Conservation (phyloP, 2,797 vertebrate species). For the Lateolabrax maculatus region DNA sequence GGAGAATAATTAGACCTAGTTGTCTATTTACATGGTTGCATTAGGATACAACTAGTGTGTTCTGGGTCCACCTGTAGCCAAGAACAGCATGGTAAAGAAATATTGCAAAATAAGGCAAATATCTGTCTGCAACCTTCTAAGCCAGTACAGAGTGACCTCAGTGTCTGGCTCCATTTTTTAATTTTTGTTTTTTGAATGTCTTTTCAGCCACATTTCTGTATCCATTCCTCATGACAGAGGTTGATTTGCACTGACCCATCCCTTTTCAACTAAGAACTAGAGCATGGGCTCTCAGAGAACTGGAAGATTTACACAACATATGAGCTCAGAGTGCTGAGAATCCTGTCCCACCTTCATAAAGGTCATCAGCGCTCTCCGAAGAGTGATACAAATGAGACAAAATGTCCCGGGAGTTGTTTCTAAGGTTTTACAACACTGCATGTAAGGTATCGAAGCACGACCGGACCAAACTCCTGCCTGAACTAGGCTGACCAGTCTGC, state of each 20-base stretch:
- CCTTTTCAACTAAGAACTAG: constrained; percentile 14
- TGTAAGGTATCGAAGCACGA: not conserved
- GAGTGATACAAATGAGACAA: not conserved
- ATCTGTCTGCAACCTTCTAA: not conserved
- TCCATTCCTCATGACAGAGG: constrained; percentile 21
- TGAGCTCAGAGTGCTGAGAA: not conserved
- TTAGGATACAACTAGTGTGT: constrained; percentile 11
- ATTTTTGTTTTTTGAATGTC: not conserved
- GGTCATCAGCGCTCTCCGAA: not conserved
- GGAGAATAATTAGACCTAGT: constrained; percentile 45
- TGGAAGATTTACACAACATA: not conserved
- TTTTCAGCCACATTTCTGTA: constrained; percentile 16
- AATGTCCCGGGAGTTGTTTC: constrained; percentile 9
- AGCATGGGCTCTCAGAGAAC: constrained; percentile 14
- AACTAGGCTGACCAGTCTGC: too few species aligned
- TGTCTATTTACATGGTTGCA: constrained; percentile 31
- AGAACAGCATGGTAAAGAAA: not conserved
- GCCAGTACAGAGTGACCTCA: not conserved
- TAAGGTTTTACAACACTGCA: not conserved
- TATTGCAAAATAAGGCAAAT: not conserved
- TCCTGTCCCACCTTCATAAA: not conserved
- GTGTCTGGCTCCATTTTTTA: not conserved
- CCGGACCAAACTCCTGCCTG: not conserved
- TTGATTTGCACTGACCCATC: constrained; percentile 37
- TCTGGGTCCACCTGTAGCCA: not conserved